These are phyloP conservation scores for Microplitis manilae DNA, from an alignment of 2,888 invertebrate species.

Conservation along the genomic window DNA sequence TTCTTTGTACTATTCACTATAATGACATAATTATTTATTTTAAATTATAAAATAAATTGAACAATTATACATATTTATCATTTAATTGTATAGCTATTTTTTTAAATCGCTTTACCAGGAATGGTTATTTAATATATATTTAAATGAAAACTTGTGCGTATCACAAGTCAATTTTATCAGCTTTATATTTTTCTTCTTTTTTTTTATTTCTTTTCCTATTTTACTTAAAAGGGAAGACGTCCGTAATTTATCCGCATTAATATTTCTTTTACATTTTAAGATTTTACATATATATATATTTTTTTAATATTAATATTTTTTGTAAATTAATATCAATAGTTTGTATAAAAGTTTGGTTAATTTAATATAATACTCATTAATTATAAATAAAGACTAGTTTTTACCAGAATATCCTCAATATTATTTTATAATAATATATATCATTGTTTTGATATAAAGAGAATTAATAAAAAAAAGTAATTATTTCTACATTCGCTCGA, in stretches of 20 bases:
- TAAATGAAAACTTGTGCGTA: slow-evolving; percentile 32
- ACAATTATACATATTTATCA: neutral
- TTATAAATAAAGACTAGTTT: slow-evolving; percentile 64
- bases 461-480: slow-evolving; percentile 6
- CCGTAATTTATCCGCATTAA: slow-evolving; percentile 50
- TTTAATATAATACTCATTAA: slow-evolving; percentile 22
- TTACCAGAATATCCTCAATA: slow-evolving; percentile 54
- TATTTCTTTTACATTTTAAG: slow-evolving; percentile 27
- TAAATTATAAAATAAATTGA: slow-evolving; percentile 16
- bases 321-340: neutral
- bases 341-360: slow-evolving; percentile 11
- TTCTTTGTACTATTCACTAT: slow-evolving; percentile 66
- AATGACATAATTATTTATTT: slow-evolving; percentile 43
- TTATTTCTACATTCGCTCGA: slow-evolving; percentile 3
- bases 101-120: slow-evolving; percentile 42
- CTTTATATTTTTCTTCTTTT: slow-evolving; percentile 47
- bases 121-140: slow-evolving; percentile 16
- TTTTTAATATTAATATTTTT: slow-evolving; percentile 19
- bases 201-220: slow-evolving; percentile 49
- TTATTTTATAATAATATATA: slow-evolving; percentile 15
- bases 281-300: slow-evolving; percentile 1
- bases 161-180: slow-evolving; percentile 37
- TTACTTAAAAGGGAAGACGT: slow-evolving; percentile 59
- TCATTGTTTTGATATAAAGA: neutral
- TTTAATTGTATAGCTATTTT: neutral